Evolutionary conservation across 2,113 vertebrate genomes (phyloP), one percentile per base, ranked within the genome.

Genomic region (Sinocyclocheilus grahami): DNA sequence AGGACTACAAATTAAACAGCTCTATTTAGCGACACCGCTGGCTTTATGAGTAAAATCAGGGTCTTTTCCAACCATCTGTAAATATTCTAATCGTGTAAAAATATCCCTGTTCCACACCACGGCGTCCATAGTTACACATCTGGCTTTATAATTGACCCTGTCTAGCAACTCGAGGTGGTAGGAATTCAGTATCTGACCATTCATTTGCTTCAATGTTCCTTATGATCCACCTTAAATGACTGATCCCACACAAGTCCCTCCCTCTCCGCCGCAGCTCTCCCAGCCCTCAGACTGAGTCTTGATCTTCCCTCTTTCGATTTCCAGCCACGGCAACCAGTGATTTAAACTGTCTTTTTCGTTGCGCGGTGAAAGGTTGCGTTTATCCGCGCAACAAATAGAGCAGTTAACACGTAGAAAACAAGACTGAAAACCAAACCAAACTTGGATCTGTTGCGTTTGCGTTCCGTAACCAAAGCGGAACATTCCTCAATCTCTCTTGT

Each of bases 141-240:
- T 72, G 14, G 9, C 27, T 78, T 55, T 33, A 33, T 4, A 55
- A 53, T 78, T 27, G 7, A 76, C 3, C 3, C 12, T 30, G 48
- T 78, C 48, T 6, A 78, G 27, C 76, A 55, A 78, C 48, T 33
- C 48, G 27, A 18, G 4, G 20, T 80, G 78, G n/a, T 24, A 33
- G 58, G 58, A 80, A n/a, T 80, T 80, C 33, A 24, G 5, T 33
- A 80, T 72, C 48, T 22, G 48, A 69, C 11, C 55, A 39, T 78
- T 78, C 71, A 55, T 85, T 83, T 86, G 72, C 78, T 83, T 55
- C 16, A 39, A 78, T 83, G 58, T 80, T 77, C 83, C 67, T 63
- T 69, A 51, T 78, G 92, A 91, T 91, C 92, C 92, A 95, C 93
- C 92, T 95, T 93, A 94, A 95, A 92, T 83, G 88, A 91, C 90